Conservation (phyloP, 2,888 invertebrate genomes). For the Macaria notata region DNA sequence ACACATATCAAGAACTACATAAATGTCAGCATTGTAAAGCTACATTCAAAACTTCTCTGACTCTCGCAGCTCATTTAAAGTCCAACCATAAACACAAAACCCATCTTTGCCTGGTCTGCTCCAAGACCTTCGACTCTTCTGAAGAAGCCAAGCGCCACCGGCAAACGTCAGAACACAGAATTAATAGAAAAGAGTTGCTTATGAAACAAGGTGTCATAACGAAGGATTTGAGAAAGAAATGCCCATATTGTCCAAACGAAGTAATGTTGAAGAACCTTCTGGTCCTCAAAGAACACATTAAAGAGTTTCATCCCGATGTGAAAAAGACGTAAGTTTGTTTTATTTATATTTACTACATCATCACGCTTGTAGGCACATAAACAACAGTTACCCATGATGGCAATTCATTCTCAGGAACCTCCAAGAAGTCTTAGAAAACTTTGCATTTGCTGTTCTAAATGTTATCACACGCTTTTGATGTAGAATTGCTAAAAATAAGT, state of each 20-base stretch:
- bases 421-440: no score
- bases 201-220: constrained; percentile 58
- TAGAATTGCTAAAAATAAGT: no score
- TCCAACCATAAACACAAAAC: constrained; percentile 81
- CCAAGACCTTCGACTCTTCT: constrained; percentile 82
- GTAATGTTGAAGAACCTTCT: constrained; percentile 75
- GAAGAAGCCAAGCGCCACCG: constrained; percentile 86
- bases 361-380: not conserved
- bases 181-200: constrained; percentile 73
- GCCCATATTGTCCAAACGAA: constrained; percentile 82
- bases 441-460: no score
- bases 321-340: constrained; percentile 80
- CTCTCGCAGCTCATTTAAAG: constrained; percentile 86
- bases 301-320: constrained; percentile 82
- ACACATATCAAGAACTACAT: constrained; percentile 85
- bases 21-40: constrained; percentile 83
- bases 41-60: constrained; percentile 83
- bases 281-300: constrained; percentile 84
- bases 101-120: constrained; percentile 87
- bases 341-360: not conserved
- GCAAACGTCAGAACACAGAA: constrained; percentile 84
- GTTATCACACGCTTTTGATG: no score
- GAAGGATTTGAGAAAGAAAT: constrained; percentile 75
- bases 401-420: no score
- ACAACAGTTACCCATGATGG: no score